phyloP scores from a whole-genome alignment of 2,113 vertebrate species.

The Dissostichus mawsoni region DNA sequence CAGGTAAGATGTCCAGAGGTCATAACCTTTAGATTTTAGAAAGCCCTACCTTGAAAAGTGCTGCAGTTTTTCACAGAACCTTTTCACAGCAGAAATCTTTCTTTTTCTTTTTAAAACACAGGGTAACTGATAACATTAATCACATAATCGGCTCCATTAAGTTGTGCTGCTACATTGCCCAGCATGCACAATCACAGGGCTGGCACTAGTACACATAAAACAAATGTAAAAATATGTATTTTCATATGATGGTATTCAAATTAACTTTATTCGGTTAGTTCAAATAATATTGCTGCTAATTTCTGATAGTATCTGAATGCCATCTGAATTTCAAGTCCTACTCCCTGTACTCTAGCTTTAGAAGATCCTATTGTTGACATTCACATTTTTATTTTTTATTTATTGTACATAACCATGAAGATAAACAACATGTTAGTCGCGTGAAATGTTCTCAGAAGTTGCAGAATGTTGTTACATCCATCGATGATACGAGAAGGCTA shows the following conservation, averaged over 20 bases:
- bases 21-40: background rate
- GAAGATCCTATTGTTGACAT: no score
- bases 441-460: no score
- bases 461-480: no score
- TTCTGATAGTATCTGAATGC: no score
- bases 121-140: background rate
- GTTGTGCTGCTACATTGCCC: background rate
- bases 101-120: background rate
- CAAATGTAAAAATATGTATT: background rate
- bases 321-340: background rate
- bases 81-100: slow-evolving; percentile 1
- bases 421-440: no score
- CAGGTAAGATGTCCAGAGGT: slow-evolving; percentile 85
- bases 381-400: no score
- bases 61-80: background rate
- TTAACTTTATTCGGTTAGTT: no score
- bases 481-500: no score
- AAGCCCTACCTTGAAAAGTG: background rate
- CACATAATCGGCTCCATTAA: background rate
- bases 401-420: no score
- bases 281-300: background rate
- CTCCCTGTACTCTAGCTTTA: background rate
- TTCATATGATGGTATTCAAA: no score
- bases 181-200: background rate
- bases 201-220: no score